Evolutionary conservation across 2,888 invertebrate species (phyloP), one percentile per base, ranked within the genome.

Genomic region (Liodrosophila aerea): DNA sequence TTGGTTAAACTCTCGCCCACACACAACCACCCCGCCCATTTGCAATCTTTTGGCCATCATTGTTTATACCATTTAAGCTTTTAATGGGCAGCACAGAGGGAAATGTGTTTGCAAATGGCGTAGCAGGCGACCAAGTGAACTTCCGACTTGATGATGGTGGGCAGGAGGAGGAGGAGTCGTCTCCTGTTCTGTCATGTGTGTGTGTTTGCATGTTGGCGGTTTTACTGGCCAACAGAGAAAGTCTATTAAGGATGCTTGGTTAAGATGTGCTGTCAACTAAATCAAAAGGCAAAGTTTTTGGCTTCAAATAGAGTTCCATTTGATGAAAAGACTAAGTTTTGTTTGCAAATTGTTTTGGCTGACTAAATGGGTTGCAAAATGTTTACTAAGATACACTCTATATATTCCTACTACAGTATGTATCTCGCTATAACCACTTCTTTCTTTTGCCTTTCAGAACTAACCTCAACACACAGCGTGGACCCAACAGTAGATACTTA

Each of bases 11-110:
- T 5, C 16, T n/a, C n/a, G n/a, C n/a, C n/a, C n/a, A n/a, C n/a
- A n/a, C n/a, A n/a, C n/a, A n/a, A n/a, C n/a, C 5, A 4, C n/a
- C 7, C 37, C 37, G 1, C 9, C 1, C 9, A 1, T 9, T 60
- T 58, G 58, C 54, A 65, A 22, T 22, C 22, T 69, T 64, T 59
- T 47, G 41, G 59, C 58, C 44, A 11, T 34, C 63, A 54, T 73
- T 75, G 74, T 74, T 83, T 78, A 76, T 74, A 34, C 71, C 65
- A 70, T 71, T 76, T 67, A 69, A 77, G 75, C 80, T 76, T 67
- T 78, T 68, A 68, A 72, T 77, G 71, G 76, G 41, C 7, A 15
- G 34, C 22, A 30, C 13, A 33, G 52, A 68, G 52, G 58, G 12
- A 33, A 50, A 66, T 58, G 56, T 51, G 54, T 69, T 60, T 67